phyloP scores from a whole-genome alignment of 2,888 invertebrate species.

The Lutraria lutraria region DNA sequence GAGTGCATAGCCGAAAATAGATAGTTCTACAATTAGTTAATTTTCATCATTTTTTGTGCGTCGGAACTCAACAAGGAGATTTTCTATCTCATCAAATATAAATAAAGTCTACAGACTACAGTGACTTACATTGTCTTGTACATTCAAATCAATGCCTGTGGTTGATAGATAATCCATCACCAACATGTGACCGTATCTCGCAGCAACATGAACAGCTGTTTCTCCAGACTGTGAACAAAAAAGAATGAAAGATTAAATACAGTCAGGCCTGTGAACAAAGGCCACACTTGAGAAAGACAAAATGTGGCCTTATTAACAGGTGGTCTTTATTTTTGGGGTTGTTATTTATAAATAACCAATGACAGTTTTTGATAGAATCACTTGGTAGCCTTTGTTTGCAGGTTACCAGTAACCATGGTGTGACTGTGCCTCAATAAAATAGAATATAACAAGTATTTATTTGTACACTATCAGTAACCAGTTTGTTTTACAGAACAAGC shows the following conservation, averaged over 20 bases:
- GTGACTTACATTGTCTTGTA: slow-evolving; percentile 88
- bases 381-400: too few species aligned
- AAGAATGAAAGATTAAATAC: not conserved
- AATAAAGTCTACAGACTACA: not conserved
- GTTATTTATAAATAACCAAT: too few species aligned
- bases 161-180: slow-evolving; percentile 87
- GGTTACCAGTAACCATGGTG: too few species aligned
- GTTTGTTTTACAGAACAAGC: not conserved
- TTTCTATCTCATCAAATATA: not conserved
- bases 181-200: slow-evolving; percentile 88
- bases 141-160: slow-evolving; percentile 86
- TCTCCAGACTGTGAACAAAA: slow-evolving; percentile 88
- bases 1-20: not conserved
- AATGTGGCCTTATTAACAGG: too few species aligned
- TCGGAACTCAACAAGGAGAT: not conserved
- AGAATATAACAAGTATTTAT: not conserved
- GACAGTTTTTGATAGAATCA: too few species aligned
- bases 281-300: too few species aligned
- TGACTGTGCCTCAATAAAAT: not conserved
- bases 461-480: not conserved
- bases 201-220: slow-evolving; percentile 90
- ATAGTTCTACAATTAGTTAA: not conserved
- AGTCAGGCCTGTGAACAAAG: too few species aligned
- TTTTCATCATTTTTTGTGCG: not conserved
- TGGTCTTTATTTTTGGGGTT: too few species aligned